A percentile compares a stretch with the other conserved stretches of the same genome.
These are phyloP conservation scores for Chaenodraco wilsoni DNA, from an alignment of 2,797 vertebrate species.

Conservation along the genomic window DNA sequence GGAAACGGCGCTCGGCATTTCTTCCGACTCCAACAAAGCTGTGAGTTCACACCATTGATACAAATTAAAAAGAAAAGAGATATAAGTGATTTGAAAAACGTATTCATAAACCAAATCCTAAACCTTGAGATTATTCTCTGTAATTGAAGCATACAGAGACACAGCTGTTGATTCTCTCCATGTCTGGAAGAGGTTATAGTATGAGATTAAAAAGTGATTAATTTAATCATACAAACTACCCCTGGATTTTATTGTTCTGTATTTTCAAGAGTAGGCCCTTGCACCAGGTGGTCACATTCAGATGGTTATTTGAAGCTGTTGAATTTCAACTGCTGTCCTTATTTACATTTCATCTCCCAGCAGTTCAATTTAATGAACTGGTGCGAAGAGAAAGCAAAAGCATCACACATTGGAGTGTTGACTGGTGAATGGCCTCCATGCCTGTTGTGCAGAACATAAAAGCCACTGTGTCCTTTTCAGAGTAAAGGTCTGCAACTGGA, in stretches of 20 bases:
- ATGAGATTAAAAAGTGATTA: not conserved
- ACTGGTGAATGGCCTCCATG: conserved; percentile 11
- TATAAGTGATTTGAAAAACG: not conserved
- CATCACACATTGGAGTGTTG: conserved; percentile 11
- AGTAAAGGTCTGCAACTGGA: conserved; percentile 97
- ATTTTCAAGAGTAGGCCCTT: not conserved
- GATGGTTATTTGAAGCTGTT: not conserved
- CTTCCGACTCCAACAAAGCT: conserved; percentile 96
- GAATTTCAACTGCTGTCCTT: not conserved
- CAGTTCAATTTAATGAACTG: conserved; percentile 26
- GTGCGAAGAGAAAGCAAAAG: conserved; percentile 30
- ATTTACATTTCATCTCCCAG: conserved; percentile 15
- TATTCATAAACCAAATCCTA: not conserved
- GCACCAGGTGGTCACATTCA: conserved; percentile 4
- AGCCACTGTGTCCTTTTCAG: conserved; percentile 75
- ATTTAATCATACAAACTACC: not conserved
- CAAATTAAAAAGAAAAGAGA: not conserved
- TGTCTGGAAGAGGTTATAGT: not conserved
- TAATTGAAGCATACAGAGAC: not conserved
- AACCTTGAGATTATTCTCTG: not conserved
- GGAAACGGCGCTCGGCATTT: conserved; percentile 97
- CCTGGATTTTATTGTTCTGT: not conserved
- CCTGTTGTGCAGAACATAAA: conserved; percentile 27
- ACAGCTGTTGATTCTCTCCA: not conserved
- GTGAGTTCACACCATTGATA: conserved; percentile 76